phyloP scores from a whole-genome alignment of 2,113 vertebrate genomes.

The Hiodon alosoides region DNA sequence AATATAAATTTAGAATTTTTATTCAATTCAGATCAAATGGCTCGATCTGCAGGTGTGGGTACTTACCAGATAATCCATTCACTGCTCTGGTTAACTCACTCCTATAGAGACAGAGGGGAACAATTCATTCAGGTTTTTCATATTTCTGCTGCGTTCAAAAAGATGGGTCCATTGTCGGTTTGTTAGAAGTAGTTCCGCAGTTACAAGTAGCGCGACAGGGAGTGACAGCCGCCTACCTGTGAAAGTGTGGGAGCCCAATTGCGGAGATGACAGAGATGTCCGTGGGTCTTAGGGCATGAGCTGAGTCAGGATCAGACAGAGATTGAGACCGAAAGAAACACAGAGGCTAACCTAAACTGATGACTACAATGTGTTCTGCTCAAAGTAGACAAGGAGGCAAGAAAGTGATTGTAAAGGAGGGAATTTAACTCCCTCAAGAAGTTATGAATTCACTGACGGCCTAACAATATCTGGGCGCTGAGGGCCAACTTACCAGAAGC shows the following conservation, averaged over 20 bases:
- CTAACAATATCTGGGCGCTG: background rate
- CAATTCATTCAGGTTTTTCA: no score
- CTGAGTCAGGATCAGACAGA: slow-evolving; percentile 29
- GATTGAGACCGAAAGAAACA: background rate
- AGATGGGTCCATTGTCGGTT: no score
- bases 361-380: background rate
- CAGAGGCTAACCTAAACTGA: background rate
- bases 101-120: slow-evolving; percentile 32
- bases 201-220: no score
- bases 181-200: no score
- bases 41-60: background rate
- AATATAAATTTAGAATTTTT: no score
- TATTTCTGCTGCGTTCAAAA: no score
- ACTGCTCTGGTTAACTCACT: slow-evolving; percentile 36
- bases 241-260: slow-evolving; percentile 36
- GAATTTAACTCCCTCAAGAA: background rate
- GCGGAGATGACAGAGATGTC: slow-evolving; percentile 43
- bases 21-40: no score
- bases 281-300: slow-evolving; percentile 47
- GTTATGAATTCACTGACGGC: background rate
- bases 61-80: slow-evolving; percentile 47
- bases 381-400: background rate
- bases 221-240: slow-evolving; percentile 38
- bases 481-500: slow-evolving; percentile 44
- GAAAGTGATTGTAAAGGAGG: background rate